Base-by-base conservation (phyloP, 2,797 vertebrate genomes). In the Trichosurus vulpecula region DNA sequence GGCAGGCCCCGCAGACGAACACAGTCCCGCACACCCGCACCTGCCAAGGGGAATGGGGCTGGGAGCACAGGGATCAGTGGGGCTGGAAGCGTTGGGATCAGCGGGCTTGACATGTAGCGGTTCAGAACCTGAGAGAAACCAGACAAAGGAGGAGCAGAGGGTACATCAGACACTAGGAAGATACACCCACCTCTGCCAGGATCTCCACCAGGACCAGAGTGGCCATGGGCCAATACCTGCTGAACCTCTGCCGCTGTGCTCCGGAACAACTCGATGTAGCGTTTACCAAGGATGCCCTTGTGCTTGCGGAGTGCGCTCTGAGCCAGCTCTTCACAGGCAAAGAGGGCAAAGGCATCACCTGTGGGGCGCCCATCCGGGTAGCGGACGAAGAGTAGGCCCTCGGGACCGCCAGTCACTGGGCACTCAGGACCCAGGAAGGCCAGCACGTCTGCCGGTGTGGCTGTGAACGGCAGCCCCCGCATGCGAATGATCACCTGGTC, bases 181-280 rank as follows among this genome's bases (percentile, higher is more conserved):
- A 16, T 52, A 41, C 3, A 53, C 74, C 54, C 66, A 51, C 16
- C 52, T 66, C 52, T 47, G 56, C 66, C 55, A 52, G 87, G 92
- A 91, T 90, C 47, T 35, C 12, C 30, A 52, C 57, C 22, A 12
- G 54, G 0, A 12, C 12, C 0, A 9, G 13, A 52, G 91, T 27
- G 57, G 8, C 66, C 87, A 87, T 51, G 27, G 91, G 57, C 52
- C 91, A 96, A 97, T 97, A 99, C 99, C 99, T 99, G 99, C 96
- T 99, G 99, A 94, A 99, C 99, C 96, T 99, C 99, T 0, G 99
- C 99, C 0, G 99, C 99, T 0, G 99, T 99, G 97, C 99, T 99
- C 56, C 99, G 98, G 98, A 99, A 99, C 98, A 99, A 99, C 98
- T 99, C 99, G 3, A 99, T 99, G 96, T 99, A 99, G 92, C 99